Base-by-base conservation (phyloP, 1,140 invertebrate genomes). In the Pseudomyrmex dendroicus region DNA sequence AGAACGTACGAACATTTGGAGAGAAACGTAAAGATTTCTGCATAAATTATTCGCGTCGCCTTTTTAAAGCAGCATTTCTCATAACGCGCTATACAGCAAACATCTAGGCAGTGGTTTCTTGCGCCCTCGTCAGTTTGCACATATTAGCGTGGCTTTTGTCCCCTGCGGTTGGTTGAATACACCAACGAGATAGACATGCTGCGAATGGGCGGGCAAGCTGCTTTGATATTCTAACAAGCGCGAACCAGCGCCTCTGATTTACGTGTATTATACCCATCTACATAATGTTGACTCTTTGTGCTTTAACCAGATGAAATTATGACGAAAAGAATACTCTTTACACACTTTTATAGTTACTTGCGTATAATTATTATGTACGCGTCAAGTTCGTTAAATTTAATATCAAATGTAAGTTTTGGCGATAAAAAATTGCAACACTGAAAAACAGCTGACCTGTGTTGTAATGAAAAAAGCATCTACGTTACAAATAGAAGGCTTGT, bases 71-170 rank as follows among this genome's bases (percentile, higher is more conserved):
- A 72, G 46, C 66, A 84, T 88, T 72, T 87, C 76, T 84, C 86
- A 68, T 85, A 82, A 85, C 63, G 77, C 56, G 20, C 57, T 73
- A 46, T 61, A 59, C 17, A 22, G 66, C 73, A 85, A 88, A 80
- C 63, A 84, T 78, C 86, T 72, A 77, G 74, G 4, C 54, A 3
- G 50, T 46, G 57, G 82, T 73, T 87, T 72, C 86, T 88, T 68
- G 86, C 86, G 13, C 68, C 76, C 76, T 48, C 44, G 57, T 56
- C 62, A 76, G 82, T 88, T 84, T 84, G 82, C 85, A 70, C 86
- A 73, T 82, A 78, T 84, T 83, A 88, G 78, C 87, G 73, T 62
- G 86, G 84, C 83, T 88, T 88, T 88, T 88, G 87, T 88, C 83
- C 59, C 13, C 59, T 54, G 50, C 64, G 68, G 84, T 74, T 67